Base-by-base conservation (phyloP, 2,888 invertebrate species). In the Cremastinae sp. region DNA sequence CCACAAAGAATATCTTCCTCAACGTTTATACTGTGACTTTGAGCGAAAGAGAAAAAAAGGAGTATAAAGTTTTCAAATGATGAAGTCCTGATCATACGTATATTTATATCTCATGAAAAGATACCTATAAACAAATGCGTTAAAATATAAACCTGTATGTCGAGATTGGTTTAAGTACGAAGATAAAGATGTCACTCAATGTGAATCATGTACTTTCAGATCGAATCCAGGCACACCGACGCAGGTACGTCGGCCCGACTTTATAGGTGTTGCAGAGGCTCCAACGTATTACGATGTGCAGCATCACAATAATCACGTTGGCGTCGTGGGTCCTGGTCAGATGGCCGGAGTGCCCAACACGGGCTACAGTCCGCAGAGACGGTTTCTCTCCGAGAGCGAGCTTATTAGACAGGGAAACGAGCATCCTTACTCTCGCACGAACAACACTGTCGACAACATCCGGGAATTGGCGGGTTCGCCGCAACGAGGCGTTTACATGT, bases 191-290 rank as follows among this genome's bases (percentile, higher is more conserved):
- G 28, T 20, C 28, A 12, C n/a, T 43, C 1, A 62, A 12, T 49
- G 10, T 14, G 10, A 41, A 28, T 35, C 43, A 4, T 49, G 12
- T 55, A 41, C 79, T 87, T 88, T 28, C 93, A 96, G 96, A 94
- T 96, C 96, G 84, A 96, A 96, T 91, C 97, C 96, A 85, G 96
- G 96, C 89, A 96, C 96, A 87, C 97, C 97, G 86, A 96, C 96
- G 86, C 96, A 96, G 92, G 95, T 96, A 84, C 93, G 96, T 87
- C 93, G 96, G 83, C 96, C 96, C 74, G 96, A 96, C 91, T 96
- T 96, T 91, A 96, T 96, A 89, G 94, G 95, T 84, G 95, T 96
- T 82, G 80, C 84, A 72, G 85, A 89, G 66, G 83, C 85, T 78
- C 86, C 85, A 62, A 86, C 87, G 71, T 88, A 90, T 75, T 90